Evolutionary conservation across 2,888 invertebrate genomes (phyloP).

Genomic region (Drosophila subquinaria): DNA sequence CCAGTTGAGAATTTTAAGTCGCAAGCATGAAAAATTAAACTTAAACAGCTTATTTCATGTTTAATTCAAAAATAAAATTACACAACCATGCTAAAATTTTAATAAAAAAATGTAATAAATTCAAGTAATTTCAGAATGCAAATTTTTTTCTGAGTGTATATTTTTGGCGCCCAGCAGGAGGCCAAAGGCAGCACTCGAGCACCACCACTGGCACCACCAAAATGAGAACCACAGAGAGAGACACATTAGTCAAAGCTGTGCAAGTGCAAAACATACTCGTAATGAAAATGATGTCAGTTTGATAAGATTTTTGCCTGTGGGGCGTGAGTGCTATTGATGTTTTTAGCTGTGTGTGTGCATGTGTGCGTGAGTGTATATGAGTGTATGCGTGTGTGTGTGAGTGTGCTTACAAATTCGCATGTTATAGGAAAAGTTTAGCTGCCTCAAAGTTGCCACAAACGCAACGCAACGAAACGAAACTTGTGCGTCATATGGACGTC

Average conservation of each 20-base stretch:
- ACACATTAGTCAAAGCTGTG: conserved; percentile 73
- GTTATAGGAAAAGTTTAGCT: conserved; percentile 55
- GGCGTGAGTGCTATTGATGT: conserved; percentile 45
- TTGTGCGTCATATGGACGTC: conserved; percentile 10
- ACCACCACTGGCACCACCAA: conserved; percentile 15
- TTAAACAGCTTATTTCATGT: no score
- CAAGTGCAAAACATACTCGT: conserved; percentile 68
- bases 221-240: conserved; percentile 8
- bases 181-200: background rate
- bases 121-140: no score
- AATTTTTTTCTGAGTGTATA: no score
- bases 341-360: background rate
- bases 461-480: conserved; percentile 39
- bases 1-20: no score
- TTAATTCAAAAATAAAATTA: no score
- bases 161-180: conserved; percentile 30
- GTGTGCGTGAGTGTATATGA: conserved; percentile 12
- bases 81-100: no score
- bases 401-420: conserved; percentile 24
- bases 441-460: conserved; percentile 35
- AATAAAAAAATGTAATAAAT: no score
- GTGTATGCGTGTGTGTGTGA: conserved; percentile 2
- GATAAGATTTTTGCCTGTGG: conserved; percentile 64
- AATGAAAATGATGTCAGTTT: conserved; percentile 80
- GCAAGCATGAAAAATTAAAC: no score